Conservation (phyloP, 2,113 vertebrate species). For the Alaudala cheleensis region DNA sequence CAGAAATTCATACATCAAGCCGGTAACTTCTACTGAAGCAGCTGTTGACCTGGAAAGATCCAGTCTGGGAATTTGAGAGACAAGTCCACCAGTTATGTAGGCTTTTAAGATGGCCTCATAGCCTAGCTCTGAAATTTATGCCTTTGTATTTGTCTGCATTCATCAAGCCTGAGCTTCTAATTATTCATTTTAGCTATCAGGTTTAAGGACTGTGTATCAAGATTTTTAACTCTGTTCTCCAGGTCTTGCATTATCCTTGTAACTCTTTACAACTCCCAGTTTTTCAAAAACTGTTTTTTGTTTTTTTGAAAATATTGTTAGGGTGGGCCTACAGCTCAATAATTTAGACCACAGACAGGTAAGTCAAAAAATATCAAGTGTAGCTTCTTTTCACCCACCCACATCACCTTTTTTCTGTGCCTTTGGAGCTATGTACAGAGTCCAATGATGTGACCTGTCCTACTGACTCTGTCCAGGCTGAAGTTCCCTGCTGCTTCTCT, state of each 20-base stretch:
- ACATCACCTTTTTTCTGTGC: background rate
- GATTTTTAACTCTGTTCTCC: background rate
- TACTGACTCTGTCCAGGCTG: background rate
- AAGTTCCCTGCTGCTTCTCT: background rate
- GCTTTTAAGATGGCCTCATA: background rate
- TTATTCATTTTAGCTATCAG: background rate
- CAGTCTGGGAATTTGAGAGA: background rate
- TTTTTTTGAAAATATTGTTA: background rate
- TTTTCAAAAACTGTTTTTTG: background rate
- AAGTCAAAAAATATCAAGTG: background rate
- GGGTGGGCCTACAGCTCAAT: background rate
- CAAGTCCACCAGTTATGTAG: background rate
- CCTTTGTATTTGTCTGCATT: background rate
- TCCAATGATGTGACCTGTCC: background rate
- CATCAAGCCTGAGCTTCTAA: background rate
- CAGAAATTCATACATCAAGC: background rate
- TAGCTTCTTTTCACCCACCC: background rate
- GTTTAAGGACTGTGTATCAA: background rate
- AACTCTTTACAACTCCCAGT: background rate
- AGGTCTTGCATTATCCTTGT: background rate
- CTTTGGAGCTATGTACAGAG: background rate
- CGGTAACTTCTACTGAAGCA: background rate
- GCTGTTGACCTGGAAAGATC: background rate
- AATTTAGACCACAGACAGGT: background rate
- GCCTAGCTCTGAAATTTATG: background rate